Conservation (phyloP, 2,113 vertebrate species). For the Carassius auratus region DNA sequence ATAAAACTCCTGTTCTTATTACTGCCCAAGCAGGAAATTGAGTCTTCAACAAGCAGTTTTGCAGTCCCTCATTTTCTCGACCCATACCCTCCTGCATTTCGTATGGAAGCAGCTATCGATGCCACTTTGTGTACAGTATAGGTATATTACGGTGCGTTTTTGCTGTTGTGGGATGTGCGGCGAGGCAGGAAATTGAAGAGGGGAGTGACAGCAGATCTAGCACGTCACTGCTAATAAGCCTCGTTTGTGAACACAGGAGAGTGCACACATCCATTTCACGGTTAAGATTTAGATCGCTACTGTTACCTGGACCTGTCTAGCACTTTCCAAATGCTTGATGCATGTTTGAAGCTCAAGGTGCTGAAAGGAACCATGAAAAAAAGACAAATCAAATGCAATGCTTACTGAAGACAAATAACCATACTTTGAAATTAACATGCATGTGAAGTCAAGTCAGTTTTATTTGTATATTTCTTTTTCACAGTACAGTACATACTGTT, state of each 20-base stretch:
- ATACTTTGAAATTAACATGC: background rate
- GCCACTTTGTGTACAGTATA: constrained; percentile 59
- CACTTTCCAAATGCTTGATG: constrained; percentile 32
- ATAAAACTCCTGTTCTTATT: background rate
- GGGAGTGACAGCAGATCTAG: constrained; percentile 62
- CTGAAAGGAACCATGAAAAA: background rate
- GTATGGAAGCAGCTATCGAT: constrained; percentile 45
- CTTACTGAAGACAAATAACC: background rate
- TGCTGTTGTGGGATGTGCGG: constrained; percentile 64
- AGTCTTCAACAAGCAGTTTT: constrained; percentile 47
- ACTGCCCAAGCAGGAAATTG: constrained; percentile 7
- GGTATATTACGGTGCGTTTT: constrained; percentile 63
- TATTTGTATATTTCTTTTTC: background rate
- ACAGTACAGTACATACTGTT: background rate
- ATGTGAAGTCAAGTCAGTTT: background rate
- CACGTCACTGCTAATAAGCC: constrained; percentile 70
- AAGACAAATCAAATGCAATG: background rate
- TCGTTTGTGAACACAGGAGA: constrained; percentile 72
- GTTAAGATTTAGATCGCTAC: constrained; percentile 63
- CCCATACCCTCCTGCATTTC: constrained; percentile 30
- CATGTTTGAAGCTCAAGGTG: constrained; percentile 31
- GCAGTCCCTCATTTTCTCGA: constrained; percentile 37
- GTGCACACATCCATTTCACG: constrained; percentile 67
- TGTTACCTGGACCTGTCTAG: constrained; percentile 53
- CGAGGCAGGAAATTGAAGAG: constrained; percentile 76